Evolutionary conservation across 2,113 vertebrate genomes (phyloP).

Genomic region (Hemibagrus wyckioides): DNA sequence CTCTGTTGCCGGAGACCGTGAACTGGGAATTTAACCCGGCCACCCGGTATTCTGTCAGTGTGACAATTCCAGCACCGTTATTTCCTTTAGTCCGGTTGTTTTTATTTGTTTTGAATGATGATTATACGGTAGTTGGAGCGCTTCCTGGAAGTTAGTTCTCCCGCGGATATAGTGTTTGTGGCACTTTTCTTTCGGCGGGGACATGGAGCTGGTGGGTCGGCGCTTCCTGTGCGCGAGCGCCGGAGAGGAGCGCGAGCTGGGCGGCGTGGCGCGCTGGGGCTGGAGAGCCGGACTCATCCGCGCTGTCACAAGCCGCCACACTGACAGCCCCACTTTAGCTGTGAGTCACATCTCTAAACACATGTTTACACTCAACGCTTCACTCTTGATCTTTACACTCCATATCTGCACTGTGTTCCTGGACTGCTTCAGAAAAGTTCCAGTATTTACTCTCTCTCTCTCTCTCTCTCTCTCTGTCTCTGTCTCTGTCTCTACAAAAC

Average conservation of each 20-base stretch:
- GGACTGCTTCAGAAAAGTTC: not conserved
- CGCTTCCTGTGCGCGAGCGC: conserved; percentile 87
- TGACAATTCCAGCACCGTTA: conserved; percentile 56
- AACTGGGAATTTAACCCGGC: conserved; percentile 73
- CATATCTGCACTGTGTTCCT: no score
- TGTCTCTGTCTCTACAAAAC: conserved; percentile 8
- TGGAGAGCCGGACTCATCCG: conserved; percentile 91
- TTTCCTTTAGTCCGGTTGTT: not conserved
- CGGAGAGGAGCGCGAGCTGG: conserved; percentile 74
- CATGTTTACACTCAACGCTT: not conserved
- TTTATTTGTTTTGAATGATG: conserved; percentile 55
- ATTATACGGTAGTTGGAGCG: conserved; percentile 65
- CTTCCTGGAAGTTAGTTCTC: conserved; percentile 57
- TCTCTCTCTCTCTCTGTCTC: not conserved
- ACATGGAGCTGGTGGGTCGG: conserved; percentile 90
- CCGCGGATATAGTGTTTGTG: conserved; percentile 31
- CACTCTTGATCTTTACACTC: not conserved
- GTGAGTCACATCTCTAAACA: conserved; percentile 71
- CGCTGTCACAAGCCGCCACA: conserved; percentile 84
- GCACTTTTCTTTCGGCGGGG: conserved; percentile 48
- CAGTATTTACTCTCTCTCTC: not conserved
- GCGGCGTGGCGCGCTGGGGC: conserved; percentile 75
- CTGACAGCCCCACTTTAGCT: conserved; percentile 78
- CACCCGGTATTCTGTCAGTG: conserved; percentile 54
- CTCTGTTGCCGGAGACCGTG: conserved; percentile 67